These are phyloP conservation scores for Cossypha niveicapilla DNA, from an alignment of 2,797 vertebrate genomes.

Conservation along the genomic window DNA sequence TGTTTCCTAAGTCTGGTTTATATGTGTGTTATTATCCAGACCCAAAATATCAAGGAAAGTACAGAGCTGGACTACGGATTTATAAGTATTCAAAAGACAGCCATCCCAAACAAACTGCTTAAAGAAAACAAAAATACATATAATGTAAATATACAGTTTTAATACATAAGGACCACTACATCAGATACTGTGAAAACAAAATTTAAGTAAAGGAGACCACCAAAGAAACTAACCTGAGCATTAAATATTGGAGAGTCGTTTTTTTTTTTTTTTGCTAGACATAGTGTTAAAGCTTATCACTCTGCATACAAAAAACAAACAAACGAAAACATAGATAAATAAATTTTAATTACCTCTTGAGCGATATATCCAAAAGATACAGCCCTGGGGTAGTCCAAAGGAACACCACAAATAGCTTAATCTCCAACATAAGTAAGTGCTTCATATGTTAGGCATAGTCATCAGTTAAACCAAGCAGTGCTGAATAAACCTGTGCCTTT, in stretches of 20 bases:
- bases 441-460: fast-evolving
- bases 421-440: background rate
- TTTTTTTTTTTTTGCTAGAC: background rate
- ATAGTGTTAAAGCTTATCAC: background rate
- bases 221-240: conserved; percentile 12
- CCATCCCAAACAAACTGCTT: background rate
- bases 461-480: background rate
- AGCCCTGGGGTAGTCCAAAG: background rate
- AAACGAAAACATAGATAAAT: background rate
- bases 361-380: background rate
- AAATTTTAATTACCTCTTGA: background rate
- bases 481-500: background rate
- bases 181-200: background rate
- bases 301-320: background rate
- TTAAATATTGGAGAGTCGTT: conserved; percentile 1
- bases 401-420: background rate
- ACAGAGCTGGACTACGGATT: background rate
- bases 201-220: background rate
- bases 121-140: background rate
- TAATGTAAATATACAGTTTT: background rate
- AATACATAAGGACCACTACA: background rate
- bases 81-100: background rate
- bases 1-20: background rate
- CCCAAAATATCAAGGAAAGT: background rate
- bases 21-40: background rate